These are phyloP conservation scores for Cetonia aurata DNA, from an alignment of 2,888 invertebrate genomes.

Conservation along the genomic window DNA sequence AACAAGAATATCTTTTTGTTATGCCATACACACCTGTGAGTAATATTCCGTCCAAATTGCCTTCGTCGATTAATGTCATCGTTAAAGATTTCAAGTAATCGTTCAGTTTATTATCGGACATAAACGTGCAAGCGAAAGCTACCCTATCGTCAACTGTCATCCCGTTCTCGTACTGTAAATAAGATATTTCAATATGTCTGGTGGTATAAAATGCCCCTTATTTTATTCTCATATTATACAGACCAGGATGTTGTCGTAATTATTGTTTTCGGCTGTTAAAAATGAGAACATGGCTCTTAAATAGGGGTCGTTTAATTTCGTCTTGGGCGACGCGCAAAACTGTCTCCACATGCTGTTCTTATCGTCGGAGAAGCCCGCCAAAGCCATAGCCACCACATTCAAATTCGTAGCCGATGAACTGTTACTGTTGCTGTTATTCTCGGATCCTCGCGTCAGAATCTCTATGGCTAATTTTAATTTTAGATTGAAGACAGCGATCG, in stretches of 20 bases:
- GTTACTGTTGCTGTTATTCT: conserved; percentile 50
- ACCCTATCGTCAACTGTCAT: conserved; percentile 90
- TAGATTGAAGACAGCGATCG: conserved; percentile 91
- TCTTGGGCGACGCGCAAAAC: conserved; percentile 79
- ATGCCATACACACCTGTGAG: conserved; percentile 74
- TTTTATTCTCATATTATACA: conserved; percentile 57
- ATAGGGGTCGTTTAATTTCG: conserved; percentile 89
- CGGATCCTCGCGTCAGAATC: conserved; percentile 82
- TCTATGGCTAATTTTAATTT: conserved; percentile 87
- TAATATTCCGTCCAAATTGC: conserved; percentile 86
- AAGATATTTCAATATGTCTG: conserved; percentile 18
- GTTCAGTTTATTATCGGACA: conserved; percentile 82
- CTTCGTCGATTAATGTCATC: conserved; percentile 78
- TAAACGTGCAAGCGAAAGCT: conserved; percentile 90
- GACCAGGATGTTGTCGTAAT: conserved; percentile 83
- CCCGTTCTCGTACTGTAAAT: conserved; percentile 81
- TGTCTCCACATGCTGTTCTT: conserved; percentile 84
- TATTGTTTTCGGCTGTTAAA: conserved; percentile 83
- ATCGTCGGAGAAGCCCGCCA: conserved; percentile 89
- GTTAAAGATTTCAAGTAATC: conserved; percentile 83
- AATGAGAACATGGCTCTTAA: conserved; percentile 92
- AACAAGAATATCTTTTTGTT: too few species aligned
- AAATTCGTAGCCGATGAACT: conserved; percentile 66
- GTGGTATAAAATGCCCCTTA: conserved; percentile 27
- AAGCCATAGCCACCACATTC: conserved; percentile 82